Evolutionary conservation across 2,113 vertebrate genomes (phyloP).

Genomic region (Burhinus bistriatus): DNA sequence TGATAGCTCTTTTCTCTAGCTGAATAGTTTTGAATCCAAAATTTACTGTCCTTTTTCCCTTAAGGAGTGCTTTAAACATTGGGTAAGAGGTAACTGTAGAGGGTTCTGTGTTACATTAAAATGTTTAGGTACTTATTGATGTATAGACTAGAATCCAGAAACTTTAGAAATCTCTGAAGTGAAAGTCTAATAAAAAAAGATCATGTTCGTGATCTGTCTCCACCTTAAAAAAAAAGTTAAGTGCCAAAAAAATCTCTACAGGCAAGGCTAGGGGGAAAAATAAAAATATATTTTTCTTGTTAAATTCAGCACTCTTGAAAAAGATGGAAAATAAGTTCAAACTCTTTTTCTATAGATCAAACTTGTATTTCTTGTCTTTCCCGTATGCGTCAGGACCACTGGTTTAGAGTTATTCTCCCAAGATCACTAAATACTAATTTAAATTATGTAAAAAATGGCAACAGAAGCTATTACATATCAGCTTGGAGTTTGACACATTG

Average conservation of each 20-base stretch:
- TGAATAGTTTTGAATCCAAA: background rate
- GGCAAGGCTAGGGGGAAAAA: background rate
- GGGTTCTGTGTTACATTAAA: background rate
- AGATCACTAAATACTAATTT: background rate
- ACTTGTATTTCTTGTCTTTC: background rate
- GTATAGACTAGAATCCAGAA: background rate
- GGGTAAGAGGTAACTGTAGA: background rate
- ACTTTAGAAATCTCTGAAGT: background rate
- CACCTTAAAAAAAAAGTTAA: background rate
- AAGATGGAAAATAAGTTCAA: background rate
- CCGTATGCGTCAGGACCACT: background rate
- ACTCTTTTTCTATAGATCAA: background rate
- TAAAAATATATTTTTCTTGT: background rate
- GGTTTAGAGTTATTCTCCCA: background rate
- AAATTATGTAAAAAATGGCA: background rate
- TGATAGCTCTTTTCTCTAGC: background rate
- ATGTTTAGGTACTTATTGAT: background rate
- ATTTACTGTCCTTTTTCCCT: background rate
- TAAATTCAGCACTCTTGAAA: background rate
- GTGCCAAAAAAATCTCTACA: background rate
- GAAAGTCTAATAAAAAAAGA: background rate
- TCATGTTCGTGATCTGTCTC: background rate
- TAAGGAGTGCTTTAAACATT: background rate
- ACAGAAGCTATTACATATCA: background rate
- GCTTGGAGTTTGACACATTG: background rate